phyloP scores from a whole-genome alignment of 2,888 invertebrate genomes.

The Lydus trimaculatus region DNA sequence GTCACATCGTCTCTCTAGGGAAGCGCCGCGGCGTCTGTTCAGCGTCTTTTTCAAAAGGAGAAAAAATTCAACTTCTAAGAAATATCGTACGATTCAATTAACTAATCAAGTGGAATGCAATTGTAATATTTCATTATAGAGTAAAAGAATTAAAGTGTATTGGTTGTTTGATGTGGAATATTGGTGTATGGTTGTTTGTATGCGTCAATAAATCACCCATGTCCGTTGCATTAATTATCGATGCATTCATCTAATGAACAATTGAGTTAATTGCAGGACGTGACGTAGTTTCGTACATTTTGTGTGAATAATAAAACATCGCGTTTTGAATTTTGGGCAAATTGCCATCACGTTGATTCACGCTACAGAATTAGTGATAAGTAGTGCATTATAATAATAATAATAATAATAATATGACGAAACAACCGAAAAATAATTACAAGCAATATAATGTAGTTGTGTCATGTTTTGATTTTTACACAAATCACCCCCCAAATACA shows the following conservation, averaged over 20 bases:
- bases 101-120: background rate
- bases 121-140: too few species aligned
- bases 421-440: slow-evolving; percentile 8
- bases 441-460: background rate
- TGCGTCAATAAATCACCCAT: slow-evolving; percentile 15
- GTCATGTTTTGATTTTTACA: background rate
- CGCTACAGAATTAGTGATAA: slow-evolving; percentile 44
- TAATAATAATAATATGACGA: slow-evolving; percentile 14
- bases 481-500: background rate
- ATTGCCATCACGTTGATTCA: slow-evolving; percentile 40
- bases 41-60: background rate
- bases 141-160: background rate
- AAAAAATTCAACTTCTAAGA: background rate
- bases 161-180: background rate
- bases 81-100: background rate
- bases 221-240: slow-evolving; percentile 50
- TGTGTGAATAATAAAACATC: slow-evolving; percentile 45
- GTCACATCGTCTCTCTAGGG: slow-evolving; percentile 40
- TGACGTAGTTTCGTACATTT: slow-evolving; percentile 52
- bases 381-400: slow-evolving; percentile 39
- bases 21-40: background rate
- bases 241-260: slow-evolving; percentile 57
- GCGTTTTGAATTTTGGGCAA: slow-evolving; percentile 44
- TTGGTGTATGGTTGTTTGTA: background rate
- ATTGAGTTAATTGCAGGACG: slow-evolving; percentile 55